Conservation (phyloP, 2,797 vertebrate species). For the Hydrophis major region DNA sequence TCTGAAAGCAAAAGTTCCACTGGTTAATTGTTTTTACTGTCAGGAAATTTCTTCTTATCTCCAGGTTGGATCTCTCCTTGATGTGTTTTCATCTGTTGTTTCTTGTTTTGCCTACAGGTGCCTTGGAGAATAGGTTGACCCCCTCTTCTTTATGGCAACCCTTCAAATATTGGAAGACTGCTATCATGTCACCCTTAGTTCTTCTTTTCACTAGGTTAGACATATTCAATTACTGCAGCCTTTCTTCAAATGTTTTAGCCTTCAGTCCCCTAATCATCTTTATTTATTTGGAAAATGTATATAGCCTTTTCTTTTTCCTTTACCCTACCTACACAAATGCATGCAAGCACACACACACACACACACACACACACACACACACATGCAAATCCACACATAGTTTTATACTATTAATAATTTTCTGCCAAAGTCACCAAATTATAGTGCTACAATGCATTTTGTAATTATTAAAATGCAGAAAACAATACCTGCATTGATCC, state of each 20-base stretch:
- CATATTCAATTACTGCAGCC: not conserved
- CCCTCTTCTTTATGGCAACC: not conserved
- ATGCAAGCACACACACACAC: no score
- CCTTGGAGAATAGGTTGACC: not conserved
- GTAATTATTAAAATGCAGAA: no score
- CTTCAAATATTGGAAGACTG: not conserved
- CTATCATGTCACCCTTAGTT: not conserved
- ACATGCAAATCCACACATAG: no score
- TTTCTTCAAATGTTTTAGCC: not conserved
- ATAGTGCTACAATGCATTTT: no score
- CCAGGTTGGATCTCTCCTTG: not conserved
- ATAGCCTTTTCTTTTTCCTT: no score
- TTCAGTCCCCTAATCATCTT: not conserved
- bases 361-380: no score
- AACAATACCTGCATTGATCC: no score
- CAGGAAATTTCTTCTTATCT: not conserved
- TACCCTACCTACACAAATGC: no score
- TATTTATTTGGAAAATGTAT: not conserved
- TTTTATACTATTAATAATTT: no score
- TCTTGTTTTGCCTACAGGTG: not conserved
- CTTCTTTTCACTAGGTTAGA: not conserved
- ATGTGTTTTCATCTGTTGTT: not conserved
- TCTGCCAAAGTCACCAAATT: no score
- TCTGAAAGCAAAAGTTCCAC: not conserved
- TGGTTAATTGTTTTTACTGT: not conserved